Base-by-base conservation (phyloP, 2,888 invertebrate genomes). In the Amorpha juglandis region DNA sequence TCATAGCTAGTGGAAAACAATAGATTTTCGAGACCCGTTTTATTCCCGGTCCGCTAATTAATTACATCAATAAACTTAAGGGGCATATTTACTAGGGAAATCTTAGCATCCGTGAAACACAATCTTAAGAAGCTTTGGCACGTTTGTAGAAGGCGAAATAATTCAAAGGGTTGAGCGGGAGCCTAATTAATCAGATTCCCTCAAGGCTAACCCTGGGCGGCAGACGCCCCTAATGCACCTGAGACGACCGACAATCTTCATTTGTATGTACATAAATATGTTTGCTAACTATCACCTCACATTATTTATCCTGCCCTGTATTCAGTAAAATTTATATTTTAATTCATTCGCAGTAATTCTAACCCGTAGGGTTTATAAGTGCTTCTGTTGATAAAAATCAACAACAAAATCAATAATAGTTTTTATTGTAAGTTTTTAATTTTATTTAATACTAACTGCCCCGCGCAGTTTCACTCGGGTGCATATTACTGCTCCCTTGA, bases 101-200 rank as follows among this genome's bases (percentile, higher is more conserved):
- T 80, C 76, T 81, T 76, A 21, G 47, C 63, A 58, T 67, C 63
- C 62, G 71, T 74, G 72, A 71, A 80, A 78, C 74, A 77, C 77
- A 79, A 82, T 80, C 81, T 81, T 88, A 86, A 87, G 84, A 73
- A 83, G 84, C 83, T 87, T 86, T 80, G 79, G 80, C 75, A 76
- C 79, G 78, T 79, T 81, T 78, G 80, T 76, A 78, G 78, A 74
- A 73, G 75, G 71, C 55, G 72, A 80, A 89, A 87, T 89, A 83
- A 88, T 88, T 87, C 81, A 88, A 84, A 83, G 82, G 83, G 79
- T 83, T 80, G 80, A 73, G 76, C 75, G 82, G 74, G 74, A 77
- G 82, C 78, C 83, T 87, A 85, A 88, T 88, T 89, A 88, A 89
- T 90, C 84, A 88, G 84, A 78, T 81, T 81, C 82, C 77, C 81